phyloP scores from a whole-genome alignment of 2,113 vertebrate species.

The Pomatostomus ruficeps region DNA sequence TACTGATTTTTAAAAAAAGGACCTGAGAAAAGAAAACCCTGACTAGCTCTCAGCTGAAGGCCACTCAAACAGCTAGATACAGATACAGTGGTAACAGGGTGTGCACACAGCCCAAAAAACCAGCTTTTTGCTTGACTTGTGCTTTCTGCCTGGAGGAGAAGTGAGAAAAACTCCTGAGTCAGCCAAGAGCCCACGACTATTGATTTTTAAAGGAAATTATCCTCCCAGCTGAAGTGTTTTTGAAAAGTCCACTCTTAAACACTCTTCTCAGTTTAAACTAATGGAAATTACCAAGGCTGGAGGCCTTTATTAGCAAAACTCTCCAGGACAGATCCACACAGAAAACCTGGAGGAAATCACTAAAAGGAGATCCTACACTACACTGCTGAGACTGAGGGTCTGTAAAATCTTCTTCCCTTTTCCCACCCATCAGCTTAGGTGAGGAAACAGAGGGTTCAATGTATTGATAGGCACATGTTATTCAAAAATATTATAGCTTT shows the following conservation, averaged over 20 bases:
- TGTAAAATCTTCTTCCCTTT: not conserved
- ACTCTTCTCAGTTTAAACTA: not conserved
- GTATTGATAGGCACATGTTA: not conserved
- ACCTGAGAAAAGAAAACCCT: not conserved
- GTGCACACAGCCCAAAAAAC: not conserved
- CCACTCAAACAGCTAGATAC: not conserved
- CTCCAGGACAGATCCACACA: not conserved
- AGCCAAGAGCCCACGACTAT: not conserved
- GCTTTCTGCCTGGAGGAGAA: not conserved
- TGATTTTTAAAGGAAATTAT: conserved; percentile 3
- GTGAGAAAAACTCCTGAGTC: not conserved
- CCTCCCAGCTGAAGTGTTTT: not conserved
- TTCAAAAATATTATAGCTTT: not conserved
- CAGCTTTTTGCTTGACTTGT: not conserved
- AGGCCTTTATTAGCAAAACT: not conserved
- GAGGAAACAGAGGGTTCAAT: not conserved
- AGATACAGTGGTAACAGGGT: not conserved
- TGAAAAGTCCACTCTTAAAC: not conserved
- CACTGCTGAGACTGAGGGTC: not conserved
- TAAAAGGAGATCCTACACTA: not conserved
- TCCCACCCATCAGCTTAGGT: not conserved
- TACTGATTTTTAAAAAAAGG: not conserved
- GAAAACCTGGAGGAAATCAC: not conserved
- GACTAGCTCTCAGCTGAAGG: not conserved
- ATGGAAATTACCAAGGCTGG: not conserved